Base-by-base conservation (phyloP, 2,797 vertebrate species). In the Urophycis tenuis region DNA sequence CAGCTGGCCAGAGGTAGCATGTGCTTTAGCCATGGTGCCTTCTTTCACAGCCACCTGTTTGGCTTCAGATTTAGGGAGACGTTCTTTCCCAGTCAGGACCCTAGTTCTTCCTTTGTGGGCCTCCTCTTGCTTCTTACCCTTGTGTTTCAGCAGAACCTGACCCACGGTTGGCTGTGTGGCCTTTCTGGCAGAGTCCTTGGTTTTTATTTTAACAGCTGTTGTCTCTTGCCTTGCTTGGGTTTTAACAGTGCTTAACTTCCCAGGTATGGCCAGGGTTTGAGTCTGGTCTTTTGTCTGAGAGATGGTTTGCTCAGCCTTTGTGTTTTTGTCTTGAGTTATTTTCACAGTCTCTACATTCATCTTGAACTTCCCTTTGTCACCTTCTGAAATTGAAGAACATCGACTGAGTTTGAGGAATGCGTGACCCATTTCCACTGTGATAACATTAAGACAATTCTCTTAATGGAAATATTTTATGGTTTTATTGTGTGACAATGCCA, bases 281-380 rank as follows among this genome's bases (percentile, higher is more conserved):
- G 87, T 88, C 49, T 84, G 79, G 9, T 85, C 87, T 49, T 74
- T 91, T 75, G 87, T 91, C 35, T 88, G 78, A 41, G 88, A 73
- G 60, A 89, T 71, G 17, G 84, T 83, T 10, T 84, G 84, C 33
- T 89, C 86, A 49, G 72, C 67, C 76, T 85, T 91, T 69, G 25
- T 69, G 29, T 45, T 81, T 35, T 78, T 82, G 67, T 84, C 88
- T 83, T 87, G 86, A 30, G 83, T 83, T 30, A 72, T 76, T 76
- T 83, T 85, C 45, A 81, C 77, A 32, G 83, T 87, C 81, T 91
- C 88, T 67, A 81, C 77, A 25, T 79, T 84, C 34, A 82, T 29
- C 73, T 87, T 87, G 29, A 73, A 73, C 39, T 83, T 91, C 41
- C 82, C 89, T 85, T 91, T 86, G 77, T 30, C 15, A 69, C 32